Percentiles rank a stretch among this genome's conserved stretches.
phyloP scores from a whole-genome alignment of 2,888 invertebrate genomes.

The Tachina lurida region DNA sequence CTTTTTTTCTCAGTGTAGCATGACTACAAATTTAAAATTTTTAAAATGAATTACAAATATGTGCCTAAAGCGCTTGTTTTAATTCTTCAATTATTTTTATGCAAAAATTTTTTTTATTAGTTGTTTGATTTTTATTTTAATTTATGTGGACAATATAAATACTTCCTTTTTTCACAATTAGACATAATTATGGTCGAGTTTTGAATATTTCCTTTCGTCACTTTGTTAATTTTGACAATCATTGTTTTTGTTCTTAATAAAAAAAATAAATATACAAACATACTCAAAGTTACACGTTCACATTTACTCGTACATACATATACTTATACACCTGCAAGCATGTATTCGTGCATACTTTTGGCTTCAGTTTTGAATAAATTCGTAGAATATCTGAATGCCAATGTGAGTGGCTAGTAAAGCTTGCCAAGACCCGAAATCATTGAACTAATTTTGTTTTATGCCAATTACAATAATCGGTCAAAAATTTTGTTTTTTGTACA shows the following conservation, averaged over 20 bases:
- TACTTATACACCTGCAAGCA: no score
- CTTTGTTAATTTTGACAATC: constrained; percentile 37
- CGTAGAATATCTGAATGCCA: constrained; percentile 64
- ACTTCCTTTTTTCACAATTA: constrained; percentile 57
- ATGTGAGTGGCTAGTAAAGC: constrained; percentile 57
- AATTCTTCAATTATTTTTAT: background rate
- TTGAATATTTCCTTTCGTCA: constrained; percentile 41
- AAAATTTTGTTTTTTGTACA: constrained; percentile 16
- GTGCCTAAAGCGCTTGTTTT: background rate
- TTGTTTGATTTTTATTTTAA: background rate
- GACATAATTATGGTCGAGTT: constrained; percentile 36
- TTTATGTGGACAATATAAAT: background rate
- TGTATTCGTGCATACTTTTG: background rate
- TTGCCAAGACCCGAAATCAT: constrained; percentile 67
- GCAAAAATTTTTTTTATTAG: constrained; percentile 15
- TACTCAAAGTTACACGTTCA: background rate
- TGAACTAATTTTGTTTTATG: constrained; percentile 68
- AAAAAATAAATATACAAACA: no score
- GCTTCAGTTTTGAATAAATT: constrained; percentile 7
- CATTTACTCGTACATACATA: no score
- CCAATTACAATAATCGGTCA: constrained; percentile 63
- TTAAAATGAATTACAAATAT: background rate
- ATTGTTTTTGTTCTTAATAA: constrained; percentile 12
- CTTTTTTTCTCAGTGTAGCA: background rate
- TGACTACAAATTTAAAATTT: background rate